phyloP scores from a whole-genome alignment of 2,888 invertebrate species.

The Xestoiulus laeticollis region DNA sequence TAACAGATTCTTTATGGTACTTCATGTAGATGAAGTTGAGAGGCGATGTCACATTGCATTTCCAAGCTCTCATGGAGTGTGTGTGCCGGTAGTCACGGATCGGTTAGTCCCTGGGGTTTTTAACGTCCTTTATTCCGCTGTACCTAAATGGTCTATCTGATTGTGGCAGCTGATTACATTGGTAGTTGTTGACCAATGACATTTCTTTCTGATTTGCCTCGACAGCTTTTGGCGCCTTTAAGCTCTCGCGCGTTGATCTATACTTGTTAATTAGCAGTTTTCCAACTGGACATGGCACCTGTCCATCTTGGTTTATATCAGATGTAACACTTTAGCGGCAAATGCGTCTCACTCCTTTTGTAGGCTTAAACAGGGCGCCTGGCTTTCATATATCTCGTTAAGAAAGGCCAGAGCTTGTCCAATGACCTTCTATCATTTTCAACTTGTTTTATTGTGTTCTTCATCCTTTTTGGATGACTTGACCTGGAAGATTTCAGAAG shows the following conservation, averaged over 20 bases:
- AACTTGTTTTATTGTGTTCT: not conserved
- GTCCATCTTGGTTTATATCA: constrained; percentile 39
- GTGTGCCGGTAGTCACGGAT: not conserved
- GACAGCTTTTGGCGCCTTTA: not conserved
- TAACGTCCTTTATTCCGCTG: not conserved
- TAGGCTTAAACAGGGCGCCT: not conserved
- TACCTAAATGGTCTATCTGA: not conserved
- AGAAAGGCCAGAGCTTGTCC: not conserved
- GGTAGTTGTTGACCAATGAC: constrained; percentile 3
- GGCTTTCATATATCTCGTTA: not conserved
- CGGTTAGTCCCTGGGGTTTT: not conserved
- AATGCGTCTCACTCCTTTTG: not conserved
- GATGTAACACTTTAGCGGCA: not conserved
- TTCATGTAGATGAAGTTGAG: not conserved
- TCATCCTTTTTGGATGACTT: not conserved
- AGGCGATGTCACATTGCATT: not conserved
- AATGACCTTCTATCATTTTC: not conserved
- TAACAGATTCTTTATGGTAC: not conserved
- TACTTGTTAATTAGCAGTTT: constrained; percentile 30
- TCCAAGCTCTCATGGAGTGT: not conserved
- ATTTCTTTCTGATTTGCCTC: constrained; percentile 12
- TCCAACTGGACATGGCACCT: constrained; percentile 35
- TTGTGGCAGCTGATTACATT: not conserved
- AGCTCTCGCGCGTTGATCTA: not conserved
- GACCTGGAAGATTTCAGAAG: not conserved